Evolutionary conservation across 1,140 invertebrate species (phyloP).

Genomic region (Thaumatotibia leucotreta): DNA sequence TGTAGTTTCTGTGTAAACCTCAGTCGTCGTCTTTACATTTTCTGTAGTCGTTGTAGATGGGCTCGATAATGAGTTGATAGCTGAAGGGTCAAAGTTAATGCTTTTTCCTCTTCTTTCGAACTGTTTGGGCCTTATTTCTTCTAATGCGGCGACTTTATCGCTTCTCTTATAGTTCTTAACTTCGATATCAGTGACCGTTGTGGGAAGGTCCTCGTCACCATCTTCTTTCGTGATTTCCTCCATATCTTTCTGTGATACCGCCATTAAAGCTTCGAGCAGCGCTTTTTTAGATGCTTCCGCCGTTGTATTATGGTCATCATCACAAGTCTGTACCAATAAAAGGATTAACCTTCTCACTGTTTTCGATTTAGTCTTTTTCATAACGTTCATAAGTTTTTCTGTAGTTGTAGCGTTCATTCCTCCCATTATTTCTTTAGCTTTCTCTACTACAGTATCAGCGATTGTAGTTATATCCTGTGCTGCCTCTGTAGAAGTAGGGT

Average conservation of each 20-base stretch:
- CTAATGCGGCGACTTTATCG: constrained; percentile 44
- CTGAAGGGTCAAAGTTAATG: constrained; percentile 50
- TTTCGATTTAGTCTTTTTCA: constrained; percentile 87
- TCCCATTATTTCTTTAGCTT: constrained; percentile 84
- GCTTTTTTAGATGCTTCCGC: constrained; percentile 80
- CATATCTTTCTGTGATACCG: constrained; percentile 76
- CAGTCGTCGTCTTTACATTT: constrained; percentile 30
- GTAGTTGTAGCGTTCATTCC: constrained; percentile 85
- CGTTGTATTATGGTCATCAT: constrained; percentile 82
- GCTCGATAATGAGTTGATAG: constrained; percentile 55
- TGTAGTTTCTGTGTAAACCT: constrained; percentile 25
- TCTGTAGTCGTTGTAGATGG: constrained; percentile 41
- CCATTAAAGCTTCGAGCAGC: constrained; percentile 82
- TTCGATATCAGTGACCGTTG: constrained; percentile 44
- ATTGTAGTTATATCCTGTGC: constrained; percentile 59
- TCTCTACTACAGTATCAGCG: constrained; percentile 78
- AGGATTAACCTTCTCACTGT: constrained; percentile 85
- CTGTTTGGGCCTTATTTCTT: constrained; percentile 29
- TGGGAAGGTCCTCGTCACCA: constrained; percentile 38
- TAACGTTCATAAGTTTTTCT: constrained; percentile 85
- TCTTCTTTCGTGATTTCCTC: constrained; percentile 68
- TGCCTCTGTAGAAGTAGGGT: constrained; percentile 49
- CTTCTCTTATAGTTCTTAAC: constrained; percentile 38
- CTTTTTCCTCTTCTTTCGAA: constrained; percentile 59
- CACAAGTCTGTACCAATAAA: constrained; percentile 86